phyloP scores from a whole-genome alignment of 2,888 invertebrate genomes.

The Amphiduros pacificus region DNA sequence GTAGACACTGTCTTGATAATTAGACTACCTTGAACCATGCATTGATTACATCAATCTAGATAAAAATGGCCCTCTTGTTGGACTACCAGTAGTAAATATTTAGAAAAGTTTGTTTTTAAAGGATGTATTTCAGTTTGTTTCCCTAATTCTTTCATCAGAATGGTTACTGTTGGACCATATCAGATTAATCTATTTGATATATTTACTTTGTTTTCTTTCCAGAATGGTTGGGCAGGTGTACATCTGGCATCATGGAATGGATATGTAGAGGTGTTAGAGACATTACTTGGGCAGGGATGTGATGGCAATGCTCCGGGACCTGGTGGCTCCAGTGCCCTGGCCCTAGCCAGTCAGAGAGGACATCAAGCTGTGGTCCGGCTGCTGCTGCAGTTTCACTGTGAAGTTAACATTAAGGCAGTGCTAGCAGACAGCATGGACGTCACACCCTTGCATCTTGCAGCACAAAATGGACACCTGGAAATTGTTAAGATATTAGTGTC shows the following conservation, averaged over 20 bases:
- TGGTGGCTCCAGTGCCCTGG: slow-evolving; percentile 21
- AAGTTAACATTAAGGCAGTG: slow-evolving; percentile 14
- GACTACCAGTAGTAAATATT: too few relatives aligned
- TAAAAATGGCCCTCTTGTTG: too few relatives aligned
- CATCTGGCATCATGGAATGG: slow-evolving; percentile 24
- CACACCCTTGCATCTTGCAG: slow-evolving; percentile 25
- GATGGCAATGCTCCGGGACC: slow-evolving; percentile 16
- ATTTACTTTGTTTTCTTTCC: slow-evolving; percentile 7
- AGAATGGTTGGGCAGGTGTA: slow-evolving; percentile 24
- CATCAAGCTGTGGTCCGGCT: slow-evolving; percentile 6
- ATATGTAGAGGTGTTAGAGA: not conserved
- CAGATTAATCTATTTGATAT: not conserved
- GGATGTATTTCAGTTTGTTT: too few relatives aligned
- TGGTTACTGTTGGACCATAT: too few relatives aligned
- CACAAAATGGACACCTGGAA: slow-evolving; percentile 22
- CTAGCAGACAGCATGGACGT: slow-evolving; percentile 16
- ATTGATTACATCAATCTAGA: too few relatives aligned
- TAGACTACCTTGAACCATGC: too few relatives aligned
- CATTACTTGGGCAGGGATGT: slow-evolving; percentile 6
- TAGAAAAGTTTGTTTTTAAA: too few relatives aligned
- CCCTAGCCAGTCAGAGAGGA: slow-evolving; percentile 22
- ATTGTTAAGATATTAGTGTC: slow-evolving; percentile 10
- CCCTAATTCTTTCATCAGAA: too few relatives aligned
- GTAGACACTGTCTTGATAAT: too few relatives aligned
- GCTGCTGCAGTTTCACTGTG: slow-evolving; percentile 9